Evolutionary conservation across 1,140 invertebrate genomes (phyloP).

Genomic region (honey bee (Apis mellifera)): DNA sequence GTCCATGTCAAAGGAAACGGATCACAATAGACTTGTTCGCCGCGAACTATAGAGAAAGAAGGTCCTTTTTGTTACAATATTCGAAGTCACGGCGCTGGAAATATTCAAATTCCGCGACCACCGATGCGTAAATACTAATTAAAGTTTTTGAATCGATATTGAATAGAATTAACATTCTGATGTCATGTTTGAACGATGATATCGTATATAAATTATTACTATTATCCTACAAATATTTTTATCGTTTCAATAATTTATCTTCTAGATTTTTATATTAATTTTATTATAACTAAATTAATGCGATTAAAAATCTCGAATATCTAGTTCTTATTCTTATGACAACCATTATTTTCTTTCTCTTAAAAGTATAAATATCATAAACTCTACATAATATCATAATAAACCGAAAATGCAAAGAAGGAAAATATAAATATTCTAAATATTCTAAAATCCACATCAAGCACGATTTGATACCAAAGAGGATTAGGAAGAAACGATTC

Average conservation of each 20-base stretch:
- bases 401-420: too few relatives aligned
- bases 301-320: too few relatives aligned
- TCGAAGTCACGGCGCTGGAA: background rate
- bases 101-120: background rate
- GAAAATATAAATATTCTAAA: background rate
- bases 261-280: too few relatives aligned
- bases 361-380: too few relatives aligned
- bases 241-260: too few relatives aligned
- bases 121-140: background rate
- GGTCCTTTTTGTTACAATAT: slow-evolving; percentile 23
- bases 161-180: background rate
- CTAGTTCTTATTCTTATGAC: too few relatives aligned
- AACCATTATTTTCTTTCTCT: too few relatives aligned
- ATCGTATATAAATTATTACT: too few relatives aligned
- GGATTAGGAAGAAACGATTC: background rate
- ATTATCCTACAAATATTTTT: too few relatives aligned
- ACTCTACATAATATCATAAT: too few relatives aligned
- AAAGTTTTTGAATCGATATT: background rate
- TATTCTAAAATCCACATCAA: background rate
- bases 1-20: slow-evolving; percentile 24
- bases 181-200: background rate
- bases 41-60: background rate
- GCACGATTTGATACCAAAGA: background rate
- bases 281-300: too few relatives aligned
- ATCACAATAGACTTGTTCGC: slow-evolving; percentile 16